phyloP scores from a whole-genome alignment of 2,797 vertebrate species.

The Agapornis canus region DNA sequence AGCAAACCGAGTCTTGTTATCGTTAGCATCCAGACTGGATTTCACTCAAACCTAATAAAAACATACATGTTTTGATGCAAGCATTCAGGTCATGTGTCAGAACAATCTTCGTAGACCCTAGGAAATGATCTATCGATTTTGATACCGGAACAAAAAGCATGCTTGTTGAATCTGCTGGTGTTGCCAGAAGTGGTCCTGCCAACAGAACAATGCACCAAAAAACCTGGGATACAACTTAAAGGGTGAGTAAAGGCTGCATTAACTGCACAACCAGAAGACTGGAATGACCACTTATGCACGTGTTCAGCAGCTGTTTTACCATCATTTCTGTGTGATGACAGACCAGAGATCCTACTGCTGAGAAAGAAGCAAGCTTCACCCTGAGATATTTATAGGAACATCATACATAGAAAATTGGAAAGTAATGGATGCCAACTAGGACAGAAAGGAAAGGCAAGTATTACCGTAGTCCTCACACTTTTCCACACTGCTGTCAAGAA shows the following conservation, averaged over 20 bases:
- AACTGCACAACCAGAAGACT: too few relatives aligned
- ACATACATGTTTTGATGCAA: background rate
- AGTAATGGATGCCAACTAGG: too few relatives aligned
- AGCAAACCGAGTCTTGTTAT: background rate
- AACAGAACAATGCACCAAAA: background rate
- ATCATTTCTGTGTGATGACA: too few relatives aligned
- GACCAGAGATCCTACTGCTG: too few relatives aligned
- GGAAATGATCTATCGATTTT: slow-evolving; percentile 35
- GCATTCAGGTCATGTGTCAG: background rate
- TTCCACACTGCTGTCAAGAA: too few relatives aligned
- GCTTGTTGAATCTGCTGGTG: slow-evolving; percentile 40
- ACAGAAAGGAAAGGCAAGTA: too few relatives aligned
- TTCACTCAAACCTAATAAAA: background rate
- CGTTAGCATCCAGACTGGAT: background rate
- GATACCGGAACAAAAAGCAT: background rate
- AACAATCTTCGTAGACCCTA: background rate
- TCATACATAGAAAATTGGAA: too few relatives aligned
- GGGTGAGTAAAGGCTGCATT: background rate
- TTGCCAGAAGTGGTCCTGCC: background rate
- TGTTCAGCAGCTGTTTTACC: too few relatives aligned
- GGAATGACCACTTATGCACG: too few relatives aligned
- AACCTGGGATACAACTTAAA: background rate
- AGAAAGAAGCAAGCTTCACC: too few relatives aligned
- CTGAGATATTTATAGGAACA: too few relatives aligned
- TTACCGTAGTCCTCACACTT: too few relatives aligned